phyloP scores from a whole-genome alignment of 2,113 vertebrate genomes.

The Sigmodon hispidus region DNA sequence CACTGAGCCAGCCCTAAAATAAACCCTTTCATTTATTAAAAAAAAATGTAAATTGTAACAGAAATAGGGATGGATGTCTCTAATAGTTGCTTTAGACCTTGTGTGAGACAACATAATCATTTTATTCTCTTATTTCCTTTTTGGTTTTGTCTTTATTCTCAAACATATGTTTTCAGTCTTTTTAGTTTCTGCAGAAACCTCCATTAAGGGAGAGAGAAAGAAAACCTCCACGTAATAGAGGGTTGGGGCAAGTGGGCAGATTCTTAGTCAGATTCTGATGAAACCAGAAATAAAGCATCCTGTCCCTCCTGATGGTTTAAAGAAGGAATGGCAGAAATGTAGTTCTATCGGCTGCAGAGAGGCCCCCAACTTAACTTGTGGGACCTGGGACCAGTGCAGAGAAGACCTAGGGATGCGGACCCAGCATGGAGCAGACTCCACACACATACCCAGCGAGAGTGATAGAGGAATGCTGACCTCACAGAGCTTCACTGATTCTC shows the following conservation, averaged over 20 bases:
- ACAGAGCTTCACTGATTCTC: neutral
- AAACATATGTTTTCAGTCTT: neutral
- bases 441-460: neutral
- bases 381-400: neutral
- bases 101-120: neutral
- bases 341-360: neutral
- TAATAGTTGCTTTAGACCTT: neutral
- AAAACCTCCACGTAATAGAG: neutral
- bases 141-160: neutral
- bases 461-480: neutral
- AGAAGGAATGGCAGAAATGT: neutral
- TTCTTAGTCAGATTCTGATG: neutral
- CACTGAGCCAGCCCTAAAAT: neutral
- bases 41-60: neutral
- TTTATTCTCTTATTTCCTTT: constrained; percentile 2
- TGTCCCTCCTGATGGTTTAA: neutral
- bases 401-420: neutral
- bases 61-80: neutral
- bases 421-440: neutral
- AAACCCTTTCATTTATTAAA: neutral
- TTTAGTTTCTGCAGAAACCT: neutral
- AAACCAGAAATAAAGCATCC: neutral
- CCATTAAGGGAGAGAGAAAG: neutral
- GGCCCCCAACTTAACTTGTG: neutral
- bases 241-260: neutral